Base-by-base conservation (phyloP, 2,797 vertebrate genomes). In the Perodicticus potto region DNA sequence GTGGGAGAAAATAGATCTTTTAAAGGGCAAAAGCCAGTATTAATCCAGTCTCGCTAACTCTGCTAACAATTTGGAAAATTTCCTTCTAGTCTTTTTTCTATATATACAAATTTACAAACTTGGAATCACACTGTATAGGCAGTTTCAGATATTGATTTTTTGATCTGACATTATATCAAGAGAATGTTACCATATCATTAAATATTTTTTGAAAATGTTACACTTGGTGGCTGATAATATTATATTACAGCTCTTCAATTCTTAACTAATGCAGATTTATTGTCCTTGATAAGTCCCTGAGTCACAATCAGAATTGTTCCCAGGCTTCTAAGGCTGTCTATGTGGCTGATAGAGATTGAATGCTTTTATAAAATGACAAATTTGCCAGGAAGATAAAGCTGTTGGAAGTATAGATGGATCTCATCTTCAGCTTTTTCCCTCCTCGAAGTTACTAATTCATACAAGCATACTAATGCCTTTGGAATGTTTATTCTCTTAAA, bases 401-500 rank as follows among this genome's bases (percentile, higher is more conserved):
- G 74, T 59, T 37, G 25, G 32, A 84, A 86, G 22, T 70, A 65
- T 78, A 67, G 91, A 76, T 85, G 45, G 57, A 49, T 92, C 89
- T 93, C 69, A 81, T 93, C 89, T 85, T 86, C 25, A 82, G 93
- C 70, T 89, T 95, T 95, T 95, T 87, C 61, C 43, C 67, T 93
- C 74, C 88, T 91, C 80, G 29, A 59, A 96, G 80, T 74, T 93
- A 76, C 89, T 94, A 95, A 96, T 96, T 95, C 89, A 88, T 74
- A 96, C 5, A 29, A 77, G 86, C 93, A 92, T 8, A 80, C 84
- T 96, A 96, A 97, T 86, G 89, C 70, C 89, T 85, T 84, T 97
- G 97, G 97, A 96, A 98, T 96, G 96, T 77, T 96, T 94, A 85
- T 96, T 92, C 70, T 96, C 86, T 94, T 94, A 70, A 93, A 96